Percentiles rank a stretch among this genome's conserved stretches.
Conservation (phyloP, 2,113 vertebrate species). For the Machaerirhynchus nigripectus region DNA sequence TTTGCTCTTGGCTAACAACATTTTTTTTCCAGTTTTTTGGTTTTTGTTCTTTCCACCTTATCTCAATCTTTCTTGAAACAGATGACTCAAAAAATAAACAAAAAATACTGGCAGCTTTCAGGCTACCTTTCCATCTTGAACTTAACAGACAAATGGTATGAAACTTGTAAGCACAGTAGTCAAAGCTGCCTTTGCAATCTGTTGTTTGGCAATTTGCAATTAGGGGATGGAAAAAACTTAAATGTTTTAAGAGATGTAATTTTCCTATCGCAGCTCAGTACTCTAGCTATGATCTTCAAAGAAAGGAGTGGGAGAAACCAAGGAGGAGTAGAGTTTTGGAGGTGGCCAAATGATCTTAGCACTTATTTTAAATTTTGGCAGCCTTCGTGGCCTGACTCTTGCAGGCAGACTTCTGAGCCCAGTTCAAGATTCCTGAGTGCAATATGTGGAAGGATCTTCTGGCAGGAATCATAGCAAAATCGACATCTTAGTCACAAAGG, state of each 20-base stretch:
- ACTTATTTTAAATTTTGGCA: constrained; percentile 2
- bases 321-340: neutral
- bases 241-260: constrained; percentile 3
- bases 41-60: neutral
- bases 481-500: neutral
- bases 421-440: neutral
- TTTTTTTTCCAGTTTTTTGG: neutral
- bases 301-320: neutral
- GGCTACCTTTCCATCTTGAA: constrained; percentile 26
- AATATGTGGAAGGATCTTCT: neutral
- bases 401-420: neutral
- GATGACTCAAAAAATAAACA: constrained; percentile 54
- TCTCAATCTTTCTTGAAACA: constrained; percentile 41
- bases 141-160: constrained; percentile 19
- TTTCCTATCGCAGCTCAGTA: neutral
- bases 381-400: neutral
- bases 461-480: neutral
- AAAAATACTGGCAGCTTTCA: constrained; percentile 47
- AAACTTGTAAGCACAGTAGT: constrained; percentile 33
- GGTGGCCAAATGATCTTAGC: neutral
- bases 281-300: neutral
- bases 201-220: constrained; percentile 47
- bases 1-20: constrained; percentile 10
- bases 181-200: constrained; percentile 53
- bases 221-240: neutral